Evolutionary conservation across 2,113 vertebrate species (phyloP).

Genomic region (Crotophaga sulcirostris): DNA sequence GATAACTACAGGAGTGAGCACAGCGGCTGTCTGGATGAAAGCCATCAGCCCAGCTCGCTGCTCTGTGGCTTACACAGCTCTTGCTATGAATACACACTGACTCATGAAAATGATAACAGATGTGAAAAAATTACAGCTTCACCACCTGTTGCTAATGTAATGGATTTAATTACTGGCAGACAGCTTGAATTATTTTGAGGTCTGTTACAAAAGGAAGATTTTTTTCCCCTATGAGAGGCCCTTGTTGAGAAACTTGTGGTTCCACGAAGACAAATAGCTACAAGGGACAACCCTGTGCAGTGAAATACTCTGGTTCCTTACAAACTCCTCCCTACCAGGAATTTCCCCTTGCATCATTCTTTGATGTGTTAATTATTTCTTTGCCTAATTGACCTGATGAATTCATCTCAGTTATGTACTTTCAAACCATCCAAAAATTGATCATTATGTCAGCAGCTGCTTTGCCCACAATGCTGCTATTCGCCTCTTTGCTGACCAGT

Average conservation of each 20-base stretch:
- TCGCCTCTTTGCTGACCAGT: background rate
- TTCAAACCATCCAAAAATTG: background rate
- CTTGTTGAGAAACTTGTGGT: constrained; percentile 1
- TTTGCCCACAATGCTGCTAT: background rate
- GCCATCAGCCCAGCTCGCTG: background rate
- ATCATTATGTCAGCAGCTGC: background rate
- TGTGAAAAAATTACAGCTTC: constrained; percentile 37
- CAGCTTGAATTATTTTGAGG: constrained; percentile 39
- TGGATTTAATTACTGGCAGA: constrained; percentile 53
- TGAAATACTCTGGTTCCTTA: background rate
- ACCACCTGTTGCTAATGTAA: constrained; percentile 42
- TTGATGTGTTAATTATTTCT: constrained; percentile 1
- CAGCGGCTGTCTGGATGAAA: background rate
- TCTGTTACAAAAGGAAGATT: background rate
- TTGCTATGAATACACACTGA: background rate
- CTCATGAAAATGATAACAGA: constrained; percentile 36
- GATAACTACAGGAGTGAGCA: background rate
- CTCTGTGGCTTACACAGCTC: background rate
- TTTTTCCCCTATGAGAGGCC: background rate
- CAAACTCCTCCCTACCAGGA: background rate
- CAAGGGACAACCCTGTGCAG: background rate
- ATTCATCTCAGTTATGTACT: background rate
- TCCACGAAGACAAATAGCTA: background rate
- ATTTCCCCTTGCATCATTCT: background rate
- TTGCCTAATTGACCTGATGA: background rate